Base-by-base conservation (phyloP, 2,888 invertebrate genomes). In the Aricia artaxerxes region DNA sequence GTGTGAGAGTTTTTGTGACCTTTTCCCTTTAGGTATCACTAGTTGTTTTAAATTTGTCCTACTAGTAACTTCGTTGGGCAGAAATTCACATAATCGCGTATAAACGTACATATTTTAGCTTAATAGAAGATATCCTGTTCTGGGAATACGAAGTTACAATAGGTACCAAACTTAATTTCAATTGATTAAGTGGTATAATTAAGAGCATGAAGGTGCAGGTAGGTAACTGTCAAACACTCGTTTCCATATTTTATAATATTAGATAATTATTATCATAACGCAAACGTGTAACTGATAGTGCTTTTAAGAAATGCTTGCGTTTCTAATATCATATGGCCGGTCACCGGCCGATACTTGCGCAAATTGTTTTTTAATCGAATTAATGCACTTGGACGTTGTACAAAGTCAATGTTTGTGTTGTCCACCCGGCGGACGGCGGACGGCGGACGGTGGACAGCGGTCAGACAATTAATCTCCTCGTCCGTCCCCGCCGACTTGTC, bases 351-450 rank as follows among this genome's bases (percentile, higher is more conserved):
- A 11, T 35, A 69, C 69, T 35, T 69, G 35, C 35, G 69, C 13
- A 76, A 76, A 76, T 76, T 53, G 57, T 53, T 76, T 76, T 76
- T 76, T 76, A 76, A 76, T 76, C 31, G 53, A 76, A 76, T 57
- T 76, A 57, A 24, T 53, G 11, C 31, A 35, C 69, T 69, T 16
- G 31, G 53, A 6, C 24, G 31, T 31, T 57, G 35, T 57, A 35
- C 35, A 76, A 76, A 53, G 44, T 44, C 44, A 73, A 73, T 76
- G 76, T 76, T 76, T 76, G 57, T 57, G 3, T 4, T 76, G 76
- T 53, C 76, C 76, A 76, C 53, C 53, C 76, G 53, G 53, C 16
- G 53, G 64, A 6, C 64, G 24, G 53, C 16, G 53, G 64, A 6
- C 64, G 24, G 69, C 35, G 69, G 69, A 24, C 24, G 24, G 69